phyloP scores from a whole-genome alignment of 2,797 vertebrate genomes.

The Ataeniobius toweri region DNA sequence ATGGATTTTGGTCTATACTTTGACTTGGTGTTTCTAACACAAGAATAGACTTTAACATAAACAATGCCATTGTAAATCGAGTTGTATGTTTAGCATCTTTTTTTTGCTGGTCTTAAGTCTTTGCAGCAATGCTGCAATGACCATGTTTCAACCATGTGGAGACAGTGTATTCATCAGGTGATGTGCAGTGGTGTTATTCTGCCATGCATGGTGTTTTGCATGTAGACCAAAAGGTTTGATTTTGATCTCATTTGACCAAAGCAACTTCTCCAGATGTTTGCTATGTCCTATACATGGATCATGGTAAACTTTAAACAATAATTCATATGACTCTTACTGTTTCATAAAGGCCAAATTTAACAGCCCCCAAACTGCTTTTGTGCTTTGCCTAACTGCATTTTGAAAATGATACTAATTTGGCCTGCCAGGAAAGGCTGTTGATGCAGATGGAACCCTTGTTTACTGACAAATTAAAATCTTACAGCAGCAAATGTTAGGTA shows the following conservation, averaged over 20 bases:
- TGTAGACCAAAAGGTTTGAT: background rate
- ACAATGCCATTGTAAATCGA: background rate
- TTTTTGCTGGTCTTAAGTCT: background rate
- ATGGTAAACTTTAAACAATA: background rate
- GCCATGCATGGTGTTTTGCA: background rate
- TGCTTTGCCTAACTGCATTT: background rate
- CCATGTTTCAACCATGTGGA: background rate
- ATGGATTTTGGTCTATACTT: background rate
- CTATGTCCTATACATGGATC: background rate
- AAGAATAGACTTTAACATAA: background rate
- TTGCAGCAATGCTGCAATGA: background rate
- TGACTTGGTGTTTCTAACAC: background rate
- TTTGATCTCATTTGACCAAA: background rate
- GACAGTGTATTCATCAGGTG: background rate
- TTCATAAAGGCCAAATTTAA: background rate
- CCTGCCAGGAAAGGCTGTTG: background rate
- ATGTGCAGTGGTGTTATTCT: background rate
- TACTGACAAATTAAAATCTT: background rate
- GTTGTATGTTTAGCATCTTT: background rate
- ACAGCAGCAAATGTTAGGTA: background rate
- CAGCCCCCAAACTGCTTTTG: background rate
- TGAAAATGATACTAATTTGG: background rate
- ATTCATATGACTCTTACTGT: background rate
- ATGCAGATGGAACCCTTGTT: background rate
- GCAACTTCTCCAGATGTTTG: background rate